phyloP scores from a whole-genome alignment of 2,797 vertebrate species.

The Fistularia tabacaria region DNA sequence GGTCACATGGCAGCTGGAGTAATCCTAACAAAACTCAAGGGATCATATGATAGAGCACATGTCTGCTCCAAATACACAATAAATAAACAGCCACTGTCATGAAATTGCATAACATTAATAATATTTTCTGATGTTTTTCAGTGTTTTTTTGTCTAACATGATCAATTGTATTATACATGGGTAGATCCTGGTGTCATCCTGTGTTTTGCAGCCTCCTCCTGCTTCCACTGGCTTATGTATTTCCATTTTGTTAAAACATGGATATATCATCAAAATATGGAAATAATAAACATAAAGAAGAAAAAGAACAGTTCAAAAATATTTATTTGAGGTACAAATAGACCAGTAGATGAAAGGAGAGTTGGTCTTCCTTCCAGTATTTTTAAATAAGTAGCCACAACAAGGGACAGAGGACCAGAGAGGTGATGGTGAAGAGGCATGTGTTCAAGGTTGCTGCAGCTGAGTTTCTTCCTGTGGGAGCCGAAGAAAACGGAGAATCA shows the following conservation, averaged over 20 bases:
- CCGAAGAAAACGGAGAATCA: constrained; percentile 33
- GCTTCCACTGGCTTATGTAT: background rate
- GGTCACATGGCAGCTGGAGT: background rate
- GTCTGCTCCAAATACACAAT: background rate
- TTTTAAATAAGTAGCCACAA: constrained; percentile 71
- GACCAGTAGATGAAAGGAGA: constrained; percentile 44
- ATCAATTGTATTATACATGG: too few species aligned
- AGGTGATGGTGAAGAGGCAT: constrained; percentile 36
- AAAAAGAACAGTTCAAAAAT: constrained; percentile 52
- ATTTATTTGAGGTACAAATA: constrained; percentile 76
- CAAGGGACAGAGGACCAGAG: constrained; percentile 63
- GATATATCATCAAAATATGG: background rate
- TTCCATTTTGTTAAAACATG: constrained; percentile 10
- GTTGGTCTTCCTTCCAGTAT: constrained; percentile 32
- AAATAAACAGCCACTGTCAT: too few species aligned
- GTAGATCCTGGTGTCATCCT: too few species aligned
- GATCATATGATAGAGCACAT: constrained; percentile 1
- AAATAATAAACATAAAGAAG: constrained; percentile 8
- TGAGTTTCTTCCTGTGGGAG: constrained; percentile 70
- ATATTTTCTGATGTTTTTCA: too few species aligned
- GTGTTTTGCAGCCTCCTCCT: too few species aligned
- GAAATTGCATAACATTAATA: too few species aligned
- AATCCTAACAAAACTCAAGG: background rate
- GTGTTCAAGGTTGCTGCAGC: constrained; percentile 47
- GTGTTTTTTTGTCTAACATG: too few species aligned